Conservation (phyloP, 92 coral and sea anemone genomes). For the Anthopleura xanthogrammica region DNA sequence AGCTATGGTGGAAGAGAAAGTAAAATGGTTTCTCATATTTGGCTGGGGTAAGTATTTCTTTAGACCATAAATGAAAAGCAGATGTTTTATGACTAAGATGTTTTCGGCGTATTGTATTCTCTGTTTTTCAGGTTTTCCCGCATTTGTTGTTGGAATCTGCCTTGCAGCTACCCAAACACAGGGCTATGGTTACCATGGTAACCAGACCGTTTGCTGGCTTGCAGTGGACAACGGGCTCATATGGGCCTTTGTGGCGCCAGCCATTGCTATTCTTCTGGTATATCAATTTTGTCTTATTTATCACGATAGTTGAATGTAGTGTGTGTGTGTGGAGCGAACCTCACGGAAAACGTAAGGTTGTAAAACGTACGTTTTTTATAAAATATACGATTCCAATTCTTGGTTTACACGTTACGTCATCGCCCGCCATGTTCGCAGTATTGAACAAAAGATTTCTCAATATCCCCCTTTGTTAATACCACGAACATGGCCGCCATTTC, state of each 20-base stretch:
- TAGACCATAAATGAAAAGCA: neutral
- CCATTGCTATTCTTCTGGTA: conserved; percentile 78
- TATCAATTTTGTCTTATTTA: neutral
- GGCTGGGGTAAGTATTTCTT: conserved; percentile 79
- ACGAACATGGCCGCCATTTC: too few species aligned
- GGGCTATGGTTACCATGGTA: conserved; percentile 73
- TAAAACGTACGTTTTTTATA: too few species aligned
- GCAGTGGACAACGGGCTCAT: conserved; percentile 72
- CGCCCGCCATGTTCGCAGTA: too few species aligned
- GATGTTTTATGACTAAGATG: neutral
- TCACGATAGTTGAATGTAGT: too few species aligned
- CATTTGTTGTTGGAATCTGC: conserved; percentile 70
- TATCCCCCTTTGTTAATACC: too few species aligned
- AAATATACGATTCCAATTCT: too few species aligned
- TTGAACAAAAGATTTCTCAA: too few species aligned
- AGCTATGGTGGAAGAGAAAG: conserved; percentile 62
- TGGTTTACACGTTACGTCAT: too few species aligned
- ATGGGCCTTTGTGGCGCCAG: conserved; percentile 95
- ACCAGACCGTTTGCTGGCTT: conserved; percentile 74
- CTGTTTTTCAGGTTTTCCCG: conserved; percentile 71
- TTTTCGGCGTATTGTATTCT: neutral
- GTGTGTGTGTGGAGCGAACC: too few species aligned
- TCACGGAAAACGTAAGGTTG: too few species aligned
- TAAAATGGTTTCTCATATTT: conserved; percentile 70
- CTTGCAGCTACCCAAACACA: conserved; percentile 75